phyloP scores from a whole-genome alignment of 2,888 invertebrate genomes.

The Cataglyphis altisquamis region DNA sequence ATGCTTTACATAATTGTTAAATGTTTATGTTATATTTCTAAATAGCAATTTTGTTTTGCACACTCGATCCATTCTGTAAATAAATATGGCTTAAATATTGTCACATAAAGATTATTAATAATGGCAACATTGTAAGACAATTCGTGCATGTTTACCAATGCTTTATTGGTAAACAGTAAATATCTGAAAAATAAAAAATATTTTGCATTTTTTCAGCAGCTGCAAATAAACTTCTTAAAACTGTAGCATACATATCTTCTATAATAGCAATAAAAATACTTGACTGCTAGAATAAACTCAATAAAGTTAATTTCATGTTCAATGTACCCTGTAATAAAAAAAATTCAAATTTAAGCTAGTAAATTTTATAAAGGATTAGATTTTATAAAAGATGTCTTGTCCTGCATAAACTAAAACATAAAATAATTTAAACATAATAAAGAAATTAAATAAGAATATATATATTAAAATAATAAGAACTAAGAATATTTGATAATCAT shows the following conservation, averaged over 20 bases:
- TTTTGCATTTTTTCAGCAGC: conserved; percentile 3
- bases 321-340: conserved; percentile 27
- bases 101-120: conserved; percentile 12
- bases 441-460: neutral
- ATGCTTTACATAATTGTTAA: conserved; percentile 2
- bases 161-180: neutral
- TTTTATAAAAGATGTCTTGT: neutral
- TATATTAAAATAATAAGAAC: neutral
- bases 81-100: neutral
- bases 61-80: conserved; percentile 3
- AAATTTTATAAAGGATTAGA: neutral
- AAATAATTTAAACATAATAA: conserved; percentile 15
- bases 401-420: neutral
- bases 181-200: conserved; percentile 24
- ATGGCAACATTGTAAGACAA: neutral
- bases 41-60: neutral
- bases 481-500: neutral
- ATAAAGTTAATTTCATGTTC: neutral
- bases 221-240: neutral
- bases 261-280: neutral
- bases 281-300: neutral
- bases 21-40: neutral
- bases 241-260: neutral
- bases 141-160: neutral
- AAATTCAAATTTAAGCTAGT: conserved; percentile 6